Base-by-base conservation (phyloP, 1,140 invertebrate species). In the Eciton burchellii region DNA sequence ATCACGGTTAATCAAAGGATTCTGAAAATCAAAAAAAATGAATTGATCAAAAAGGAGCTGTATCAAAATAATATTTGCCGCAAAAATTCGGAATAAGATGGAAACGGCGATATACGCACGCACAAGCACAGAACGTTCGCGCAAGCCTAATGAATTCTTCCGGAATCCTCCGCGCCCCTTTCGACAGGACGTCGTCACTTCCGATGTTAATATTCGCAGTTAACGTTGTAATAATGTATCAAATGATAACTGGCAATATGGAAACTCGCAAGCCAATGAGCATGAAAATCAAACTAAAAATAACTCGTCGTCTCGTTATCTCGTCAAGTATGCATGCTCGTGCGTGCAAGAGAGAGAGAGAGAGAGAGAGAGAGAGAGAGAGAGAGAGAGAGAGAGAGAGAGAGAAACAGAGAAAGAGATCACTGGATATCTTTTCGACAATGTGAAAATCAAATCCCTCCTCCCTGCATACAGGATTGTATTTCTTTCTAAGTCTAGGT, bases 211-310 rank as follows among this genome's bases (percentile, higher is more conserved):
- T 76, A 63, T 82, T 82, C 49, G 81, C 72, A 73, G 45, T 43
- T 82, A 76, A 82, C 81, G 81, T 76, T 73, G 54, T 74, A 82
- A 82, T 74, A 82, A 74, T 74, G 29, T 79, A 79, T 68, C 74
- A 79, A 68, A 35, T 86, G 85, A 63, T 83, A 86, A 83, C 70
- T 65, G 56, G 76, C 70, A 86, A 82, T 82, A 81, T 77, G 83
- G 81, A 83, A 87, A 88, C 62, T 79, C 74, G 68, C 82, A 83
- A 82, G 85, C 85, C 87, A 82, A 84, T 89, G 88, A 89, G 88
- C 88, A 89, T 87, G 41, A 89, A 89, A 89, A 89, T 89, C 88
- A 89, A 89, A 89, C 85, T 85, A 82, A 89, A n/a, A 72, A 83
- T 89, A 82, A 86, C 41, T 47, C 72, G 84, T 72, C 70, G 85